Evolutionary conservation across 2,113 vertebrate genomes (phyloP).

Genomic region (Anguilla rostrata): DNA sequence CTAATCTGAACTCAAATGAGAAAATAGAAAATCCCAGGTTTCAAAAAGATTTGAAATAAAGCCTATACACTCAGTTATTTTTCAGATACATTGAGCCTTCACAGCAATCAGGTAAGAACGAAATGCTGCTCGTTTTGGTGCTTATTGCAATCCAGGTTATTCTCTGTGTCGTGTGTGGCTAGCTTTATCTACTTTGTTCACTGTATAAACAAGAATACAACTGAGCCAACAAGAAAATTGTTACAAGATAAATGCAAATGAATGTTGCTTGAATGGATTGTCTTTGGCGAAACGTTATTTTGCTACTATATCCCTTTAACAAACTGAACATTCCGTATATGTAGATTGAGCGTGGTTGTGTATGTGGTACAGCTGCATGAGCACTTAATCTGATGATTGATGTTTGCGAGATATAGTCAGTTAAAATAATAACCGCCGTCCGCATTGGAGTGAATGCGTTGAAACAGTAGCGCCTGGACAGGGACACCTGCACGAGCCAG

Average conservation of each 20-base stretch:
- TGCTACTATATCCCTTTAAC: not conserved
- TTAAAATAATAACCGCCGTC: not conserved
- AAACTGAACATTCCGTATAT: not conserved
- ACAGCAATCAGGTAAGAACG: not conserved
- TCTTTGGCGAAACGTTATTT: not conserved
- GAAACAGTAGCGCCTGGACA: not conserved
- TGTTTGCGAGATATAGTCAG: not conserved
- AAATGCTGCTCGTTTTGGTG: not conserved
- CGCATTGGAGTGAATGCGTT: not conserved
- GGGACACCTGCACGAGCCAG: not conserved
- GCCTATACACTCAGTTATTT: not conserved
- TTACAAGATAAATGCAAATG: conserved; percentile 37
- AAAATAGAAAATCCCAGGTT: not conserved
- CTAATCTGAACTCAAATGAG: not conserved
- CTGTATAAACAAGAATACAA: not conserved
- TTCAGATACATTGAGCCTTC: not conserved
- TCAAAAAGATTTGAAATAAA: not conserved
- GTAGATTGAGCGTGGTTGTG: not conserved
- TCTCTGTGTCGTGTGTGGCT: not conserved
- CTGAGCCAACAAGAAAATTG: not conserved
- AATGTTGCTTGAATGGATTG: conserved; percentile 47
- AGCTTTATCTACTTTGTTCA: not conserved
- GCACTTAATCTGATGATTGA: not conserved
- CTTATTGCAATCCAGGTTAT: not conserved
- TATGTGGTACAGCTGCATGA: not conserved